A percentile compares a stretch with the other conserved stretches of the same genome.
phyloP scores from a whole-genome alignment of 1,140 invertebrate genomes.

The Eubasilissa regina region DNA sequence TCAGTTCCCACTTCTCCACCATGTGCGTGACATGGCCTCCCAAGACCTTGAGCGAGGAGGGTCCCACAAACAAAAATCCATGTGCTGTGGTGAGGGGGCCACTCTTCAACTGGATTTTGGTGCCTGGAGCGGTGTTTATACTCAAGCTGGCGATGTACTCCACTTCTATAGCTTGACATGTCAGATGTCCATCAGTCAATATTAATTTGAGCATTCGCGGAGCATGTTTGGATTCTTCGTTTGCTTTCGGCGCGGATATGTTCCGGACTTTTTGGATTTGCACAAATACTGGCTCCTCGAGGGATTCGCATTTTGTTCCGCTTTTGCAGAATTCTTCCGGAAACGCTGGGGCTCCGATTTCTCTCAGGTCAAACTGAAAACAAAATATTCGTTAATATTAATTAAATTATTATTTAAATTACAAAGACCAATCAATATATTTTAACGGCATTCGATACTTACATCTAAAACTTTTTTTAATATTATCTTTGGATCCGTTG shows the following conservation, averaged over 20 bases:
- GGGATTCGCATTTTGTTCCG: slow-evolving; percentile 68
- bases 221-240: slow-evolving; percentile 87
- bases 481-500: slow-evolving; percentile 76
- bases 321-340: slow-evolving; percentile 75
- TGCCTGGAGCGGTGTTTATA: slow-evolving; percentile 84
- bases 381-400: slow-evolving; percentile 53
- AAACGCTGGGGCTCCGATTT: slow-evolving; percentile 78
- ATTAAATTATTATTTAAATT: slow-evolving; percentile 49
- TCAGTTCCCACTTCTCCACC: slow-evolving; percentile 92
- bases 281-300: slow-evolving; percentile 82
- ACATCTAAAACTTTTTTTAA: slow-evolving; percentile 83
- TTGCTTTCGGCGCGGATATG: slow-evolving; percentile 90
- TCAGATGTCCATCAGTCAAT: slow-evolving; percentile 87
- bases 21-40: slow-evolving; percentile 88
- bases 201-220: slow-evolving; percentile 88
- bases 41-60: slow-evolving; percentile 78
- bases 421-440: slow-evolving; percentile 49
- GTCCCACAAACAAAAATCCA: slow-evolving; percentile 81
- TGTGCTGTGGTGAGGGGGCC: slow-evolving; percentile 75
- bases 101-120: slow-evolving; percentile 77
- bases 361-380: slow-evolving; percentile 84
- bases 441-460: slow-evolving; percentile 67
- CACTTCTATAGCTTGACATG: slow-evolving; percentile 84
- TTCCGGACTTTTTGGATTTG: slow-evolving; percentile 92
- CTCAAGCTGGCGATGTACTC: slow-evolving; percentile 78